These are phyloP conservation scores for Myocastor coypus DNA, from an alignment of 2,113 vertebrate genomes.

Conservation along the genomic window DNA sequence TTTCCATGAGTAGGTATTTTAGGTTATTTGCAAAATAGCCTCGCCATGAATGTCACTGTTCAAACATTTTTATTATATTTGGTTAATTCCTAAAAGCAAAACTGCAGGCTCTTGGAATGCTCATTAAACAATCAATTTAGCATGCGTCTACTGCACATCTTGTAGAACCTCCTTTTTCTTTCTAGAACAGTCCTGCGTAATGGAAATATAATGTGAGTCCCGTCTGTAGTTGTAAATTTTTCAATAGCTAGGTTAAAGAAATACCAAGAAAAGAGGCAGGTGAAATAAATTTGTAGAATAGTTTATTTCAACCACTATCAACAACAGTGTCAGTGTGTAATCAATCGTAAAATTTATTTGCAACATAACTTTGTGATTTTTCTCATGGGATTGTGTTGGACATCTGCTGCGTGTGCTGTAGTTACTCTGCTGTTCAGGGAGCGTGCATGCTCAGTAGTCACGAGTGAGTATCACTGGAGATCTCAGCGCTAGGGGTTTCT, in stretches of 20 bases:
- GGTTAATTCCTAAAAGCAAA: constrained; percentile 44
- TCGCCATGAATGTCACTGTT: background rate
- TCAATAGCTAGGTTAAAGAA: constrained; percentile 1
- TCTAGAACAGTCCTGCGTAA: background rate
- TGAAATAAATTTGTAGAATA: background rate
- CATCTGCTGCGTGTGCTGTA: background rate
- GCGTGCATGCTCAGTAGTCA: background rate
- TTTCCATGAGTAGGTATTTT: background rate
- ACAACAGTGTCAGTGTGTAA: background rate
- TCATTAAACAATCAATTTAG: constrained; percentile 44
- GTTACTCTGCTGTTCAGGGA: background rate
- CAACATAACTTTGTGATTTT: background rate
- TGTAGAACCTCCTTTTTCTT: background rate
- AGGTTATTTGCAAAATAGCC: constrained; percentile 5
- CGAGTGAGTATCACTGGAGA: background rate
- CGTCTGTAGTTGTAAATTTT: background rate
- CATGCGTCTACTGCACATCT: background rate
- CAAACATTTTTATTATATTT: background rate
- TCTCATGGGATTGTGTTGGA: background rate
- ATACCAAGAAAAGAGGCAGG: constrained; percentile 23
- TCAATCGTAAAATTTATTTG: background rate
- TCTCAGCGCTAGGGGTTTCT: background rate
- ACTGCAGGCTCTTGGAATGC: background rate
- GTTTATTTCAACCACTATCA: background rate
- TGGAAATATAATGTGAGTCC: background rate